Percentiles rank a stretch among this genome's conserved stretches.
These are phyloP conservation scores for Elachura formosa DNA, from an alignment of 2,113 vertebrate species.

Conservation along the genomic window DNA sequence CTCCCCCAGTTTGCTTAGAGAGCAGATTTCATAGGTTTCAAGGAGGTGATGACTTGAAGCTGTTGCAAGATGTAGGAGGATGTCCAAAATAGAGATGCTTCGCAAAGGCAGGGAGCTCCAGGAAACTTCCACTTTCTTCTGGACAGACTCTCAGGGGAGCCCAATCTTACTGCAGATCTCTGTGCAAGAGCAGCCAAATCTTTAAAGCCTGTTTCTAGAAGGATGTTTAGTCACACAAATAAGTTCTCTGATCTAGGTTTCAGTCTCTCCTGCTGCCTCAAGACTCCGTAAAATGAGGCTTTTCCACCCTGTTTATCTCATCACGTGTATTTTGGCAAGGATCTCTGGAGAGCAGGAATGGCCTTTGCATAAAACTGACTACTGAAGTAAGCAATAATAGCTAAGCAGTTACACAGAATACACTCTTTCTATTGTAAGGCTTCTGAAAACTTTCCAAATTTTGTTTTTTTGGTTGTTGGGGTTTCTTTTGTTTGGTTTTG, in stretches of 20 bases:
- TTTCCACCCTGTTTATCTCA: constrained; percentile 23
- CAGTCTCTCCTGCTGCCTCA: not conserved
- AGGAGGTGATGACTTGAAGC: not conserved
- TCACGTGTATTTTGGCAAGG: not conserved
- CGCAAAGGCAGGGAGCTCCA: not conserved
- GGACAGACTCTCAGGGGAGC: not conserved
- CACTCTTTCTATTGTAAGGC: constrained; percentile 16
- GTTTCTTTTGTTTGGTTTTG: too few relatives aligned
- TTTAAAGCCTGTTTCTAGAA: not conserved
- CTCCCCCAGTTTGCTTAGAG: not conserved
- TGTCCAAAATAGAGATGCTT: not conserved
- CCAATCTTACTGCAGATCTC: not conserved
- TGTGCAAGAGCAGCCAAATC: not conserved
- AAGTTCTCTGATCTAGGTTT: constrained; percentile 12
- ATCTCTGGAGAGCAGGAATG: not conserved
- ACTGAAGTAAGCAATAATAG: constrained; percentile 2
- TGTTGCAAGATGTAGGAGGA: not conserved
- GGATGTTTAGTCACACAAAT: not conserved
- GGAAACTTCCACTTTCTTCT: not conserved
- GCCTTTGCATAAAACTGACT: not conserved
- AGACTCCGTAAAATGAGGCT: not conserved
- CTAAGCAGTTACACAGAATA: not conserved
- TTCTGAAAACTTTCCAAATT: constrained; percentile 25
- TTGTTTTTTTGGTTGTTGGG: not conserved
- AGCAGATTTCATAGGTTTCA: not conserved